These are phyloP conservation scores for Miichthys miiuy DNA, from an alignment of 2,797 vertebrate genomes.

Conservation along the genomic window DNA sequence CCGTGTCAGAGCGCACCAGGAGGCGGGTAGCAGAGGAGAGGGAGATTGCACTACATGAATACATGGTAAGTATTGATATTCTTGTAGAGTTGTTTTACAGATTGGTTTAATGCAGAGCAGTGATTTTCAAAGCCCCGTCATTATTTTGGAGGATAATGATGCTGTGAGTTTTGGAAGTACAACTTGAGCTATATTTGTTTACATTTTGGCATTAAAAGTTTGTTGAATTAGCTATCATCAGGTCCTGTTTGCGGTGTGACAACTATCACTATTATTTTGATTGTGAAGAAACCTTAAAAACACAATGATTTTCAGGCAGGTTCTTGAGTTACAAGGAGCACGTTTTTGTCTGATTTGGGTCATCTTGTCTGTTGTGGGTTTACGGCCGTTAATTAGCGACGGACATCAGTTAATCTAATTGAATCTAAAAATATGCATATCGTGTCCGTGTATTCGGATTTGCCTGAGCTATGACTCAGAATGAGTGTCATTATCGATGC, in stretches of 20 bases:
- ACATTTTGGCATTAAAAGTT: not conserved
- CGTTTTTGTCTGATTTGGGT: not conserved
- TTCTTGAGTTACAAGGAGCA: not conserved
- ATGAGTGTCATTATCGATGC: not conserved
- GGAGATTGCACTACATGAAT: constrained; percentile 75
- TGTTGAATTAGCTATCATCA: not conserved
- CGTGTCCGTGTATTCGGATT: not conserved
- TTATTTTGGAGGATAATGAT: not conserved
- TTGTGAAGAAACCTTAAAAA: not conserved
- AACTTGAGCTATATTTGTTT: not conserved
- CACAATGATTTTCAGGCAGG: not conserved
- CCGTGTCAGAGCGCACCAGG: constrained; percentile 77
- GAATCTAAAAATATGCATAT: not conserved
- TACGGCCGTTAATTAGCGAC: no score
- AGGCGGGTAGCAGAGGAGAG: constrained; percentile 84
- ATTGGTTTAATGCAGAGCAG: not conserved
- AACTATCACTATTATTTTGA: not conserved
- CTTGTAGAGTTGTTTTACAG: not conserved
- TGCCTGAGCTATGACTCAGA: not conserved
- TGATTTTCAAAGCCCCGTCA: not conserved
- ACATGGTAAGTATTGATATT: constrained; percentile 82
- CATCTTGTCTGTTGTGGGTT: no score
- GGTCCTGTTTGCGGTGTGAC: not conserved
- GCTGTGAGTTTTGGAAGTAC: no score
- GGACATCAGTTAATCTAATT: not conserved